Conservation (phyloP, 2,113 vertebrate genomes). For the Bostrychus sinensis region DNA sequence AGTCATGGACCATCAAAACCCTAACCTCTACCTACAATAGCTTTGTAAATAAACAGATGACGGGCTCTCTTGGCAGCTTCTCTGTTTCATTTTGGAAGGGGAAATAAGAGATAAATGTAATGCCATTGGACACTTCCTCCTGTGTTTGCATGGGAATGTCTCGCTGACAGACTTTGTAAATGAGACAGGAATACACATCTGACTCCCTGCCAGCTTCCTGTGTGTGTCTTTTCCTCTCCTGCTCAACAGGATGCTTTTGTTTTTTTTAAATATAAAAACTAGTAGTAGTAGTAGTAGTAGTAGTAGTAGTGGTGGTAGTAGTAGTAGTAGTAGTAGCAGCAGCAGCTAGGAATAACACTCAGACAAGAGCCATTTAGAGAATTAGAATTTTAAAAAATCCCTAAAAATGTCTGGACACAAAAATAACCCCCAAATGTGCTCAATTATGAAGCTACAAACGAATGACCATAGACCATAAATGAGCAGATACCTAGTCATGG, state of each 20-base stretch:
- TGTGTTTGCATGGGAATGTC: neutral
- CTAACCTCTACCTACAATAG: neutral
- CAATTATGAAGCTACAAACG: neutral
- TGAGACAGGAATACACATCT: conserved; percentile 21
- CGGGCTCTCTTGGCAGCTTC: neutral
- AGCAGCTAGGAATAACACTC: conserved; percentile 10
- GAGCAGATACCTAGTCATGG: neutral
- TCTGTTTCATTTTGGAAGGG: conserved; percentile 3
- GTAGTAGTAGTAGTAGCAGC: no score
- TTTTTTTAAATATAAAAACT: neutral
- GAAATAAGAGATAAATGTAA: neutral
- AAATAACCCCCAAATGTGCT: neutral
- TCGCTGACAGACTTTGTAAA: neutral
- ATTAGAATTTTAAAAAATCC: neutral
- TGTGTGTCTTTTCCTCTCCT: conserved; percentile 51
- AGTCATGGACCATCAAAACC: no score
- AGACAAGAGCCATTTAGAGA: conserved; percentile 12
- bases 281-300: no score
- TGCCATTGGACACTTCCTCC: conserved; percentile 8
- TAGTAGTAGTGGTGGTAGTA: no score
- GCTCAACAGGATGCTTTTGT: conserved; percentile 41
- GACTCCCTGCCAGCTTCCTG: conserved; percentile 37
- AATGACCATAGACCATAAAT: neutral
- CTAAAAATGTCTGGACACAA: neutral
- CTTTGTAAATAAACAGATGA: neutral